Conservation (phyloP, 1,140 invertebrate genomes). For the Bombus haemorrhoidalis region DNA sequence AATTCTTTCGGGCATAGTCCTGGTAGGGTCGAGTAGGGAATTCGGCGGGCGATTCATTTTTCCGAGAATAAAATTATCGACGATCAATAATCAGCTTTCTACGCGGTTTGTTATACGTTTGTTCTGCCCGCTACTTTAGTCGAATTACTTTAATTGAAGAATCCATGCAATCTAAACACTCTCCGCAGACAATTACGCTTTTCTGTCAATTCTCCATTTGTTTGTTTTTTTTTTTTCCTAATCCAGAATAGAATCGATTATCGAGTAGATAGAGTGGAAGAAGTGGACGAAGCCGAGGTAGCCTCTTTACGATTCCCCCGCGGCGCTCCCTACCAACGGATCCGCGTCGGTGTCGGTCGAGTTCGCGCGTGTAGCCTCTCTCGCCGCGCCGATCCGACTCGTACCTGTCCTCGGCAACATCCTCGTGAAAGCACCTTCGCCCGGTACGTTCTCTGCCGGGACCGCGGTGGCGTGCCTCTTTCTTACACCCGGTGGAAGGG, state of each 20-base stretch:
- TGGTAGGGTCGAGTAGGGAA: too few relatives aligned
- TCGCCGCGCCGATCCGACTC: conserved; percentile 47
- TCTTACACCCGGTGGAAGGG: conserved; percentile 47
- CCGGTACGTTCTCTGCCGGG: conserved; percentile 54
- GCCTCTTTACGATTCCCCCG: conserved; percentile 70
- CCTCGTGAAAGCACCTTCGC: conserved; percentile 69
- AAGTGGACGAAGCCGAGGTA: conserved; percentile 60
- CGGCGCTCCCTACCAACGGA: conserved; percentile 73
- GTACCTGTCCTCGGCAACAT: conserved; percentile 70
- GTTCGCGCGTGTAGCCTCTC: conserved; percentile 58
- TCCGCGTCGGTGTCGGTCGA: conserved; percentile 18
- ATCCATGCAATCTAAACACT: too few relatives aligned
- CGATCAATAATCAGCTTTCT: too few relatives aligned
- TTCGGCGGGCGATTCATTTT: too few relatives aligned
- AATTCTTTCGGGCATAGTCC: too few relatives aligned
- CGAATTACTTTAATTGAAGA: too few relatives aligned
- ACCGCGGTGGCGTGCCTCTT: conserved; percentile 54
- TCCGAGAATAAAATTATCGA: too few relatives aligned
- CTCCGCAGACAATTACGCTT: neutral
- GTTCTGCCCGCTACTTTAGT: too few relatives aligned
- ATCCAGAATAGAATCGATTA: neutral
- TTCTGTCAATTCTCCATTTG: neutral
- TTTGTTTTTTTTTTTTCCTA: too few relatives aligned
- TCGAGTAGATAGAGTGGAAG: neutral
- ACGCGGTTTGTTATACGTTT: too few relatives aligned